These are phyloP conservation scores for Procambarus clarkii DNA, from an alignment of 1,140 invertebrate genomes.

Conservation along the genomic window DNA sequence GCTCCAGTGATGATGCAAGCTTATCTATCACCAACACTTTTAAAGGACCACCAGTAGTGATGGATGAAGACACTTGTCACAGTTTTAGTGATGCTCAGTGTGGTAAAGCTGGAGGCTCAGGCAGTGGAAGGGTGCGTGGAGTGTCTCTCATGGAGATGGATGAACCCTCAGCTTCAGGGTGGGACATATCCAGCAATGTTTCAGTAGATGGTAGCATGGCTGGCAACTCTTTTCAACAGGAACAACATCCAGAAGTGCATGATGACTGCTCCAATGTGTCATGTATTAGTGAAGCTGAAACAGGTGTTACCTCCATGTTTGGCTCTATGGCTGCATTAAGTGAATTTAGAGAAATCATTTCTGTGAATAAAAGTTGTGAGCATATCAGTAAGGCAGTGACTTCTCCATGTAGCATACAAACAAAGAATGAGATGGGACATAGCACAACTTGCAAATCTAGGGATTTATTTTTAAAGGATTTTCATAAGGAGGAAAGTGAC, in stretches of 20 bases:
- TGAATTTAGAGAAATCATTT: slow-evolving; percentile 52
- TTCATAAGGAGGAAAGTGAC: slow-evolving; percentile 51
- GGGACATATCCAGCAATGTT: slow-evolving; percentile 71
- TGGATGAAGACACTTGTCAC: slow-evolving; percentile 72
- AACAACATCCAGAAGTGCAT: slow-evolving; percentile 57
- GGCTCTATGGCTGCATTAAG: slow-evolving; percentile 65
- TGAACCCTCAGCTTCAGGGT: slow-evolving; percentile 71
- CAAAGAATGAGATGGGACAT: not conserved
- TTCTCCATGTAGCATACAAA: slow-evolving; percentile 19
- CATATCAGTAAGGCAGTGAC: not conserved
- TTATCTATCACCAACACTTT: not conserved
- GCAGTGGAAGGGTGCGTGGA: slow-evolving; percentile 32
- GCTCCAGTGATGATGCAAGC: slow-evolving; percentile 3
- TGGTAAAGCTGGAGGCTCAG: slow-evolving; percentile 53
- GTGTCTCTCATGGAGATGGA: slow-evolving; percentile 68
- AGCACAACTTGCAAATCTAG: slow-evolving; percentile 21
- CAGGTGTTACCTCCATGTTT: slow-evolving; percentile 72
- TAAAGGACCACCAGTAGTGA: slow-evolving; percentile 50
- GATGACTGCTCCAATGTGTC: slow-evolving; percentile 71
- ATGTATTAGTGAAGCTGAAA: slow-evolving; percentile 67
- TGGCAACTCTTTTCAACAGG: slow-evolving; percentile 42
- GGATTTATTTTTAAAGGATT: slow-evolving; percentile 57
- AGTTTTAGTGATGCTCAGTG: slow-evolving; percentile 70
- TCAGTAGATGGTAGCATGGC: slow-evolving; percentile 53
- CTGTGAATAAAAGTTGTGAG: slow-evolving; percentile 23